Conservation (phyloP, 2,888 invertebrate species). For the Meghimatium bilineatum region DNA sequence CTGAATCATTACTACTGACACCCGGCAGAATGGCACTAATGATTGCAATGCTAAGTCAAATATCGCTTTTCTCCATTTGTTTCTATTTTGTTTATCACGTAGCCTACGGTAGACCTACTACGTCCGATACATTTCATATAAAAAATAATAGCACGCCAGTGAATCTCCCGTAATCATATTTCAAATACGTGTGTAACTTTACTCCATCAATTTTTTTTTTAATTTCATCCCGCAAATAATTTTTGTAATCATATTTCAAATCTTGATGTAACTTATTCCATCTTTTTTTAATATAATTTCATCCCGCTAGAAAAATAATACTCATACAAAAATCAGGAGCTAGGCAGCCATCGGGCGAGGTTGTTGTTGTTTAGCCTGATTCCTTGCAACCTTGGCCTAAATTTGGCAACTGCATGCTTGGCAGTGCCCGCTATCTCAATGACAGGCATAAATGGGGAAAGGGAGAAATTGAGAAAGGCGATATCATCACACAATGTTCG, state of each 20-base stretch:
- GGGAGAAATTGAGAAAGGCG: not conserved
- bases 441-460: not conserved
- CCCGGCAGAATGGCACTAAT: no score
- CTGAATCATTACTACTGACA: no score
- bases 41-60: no score
- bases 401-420: conserved; percentile 33
- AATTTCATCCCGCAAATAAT: no score
- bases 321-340: conserved; percentile 89
- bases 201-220: no score
- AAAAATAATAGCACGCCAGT: no score
- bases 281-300: not conserved
- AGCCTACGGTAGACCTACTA: no score
- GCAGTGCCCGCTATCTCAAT: conserved; percentile 4
- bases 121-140: no score
- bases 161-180: no score
- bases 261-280: not conserved
- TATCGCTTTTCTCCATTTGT: no score
- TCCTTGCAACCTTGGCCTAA: conserved; percentile 41
- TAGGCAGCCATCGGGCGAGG: conserved; percentile 10
- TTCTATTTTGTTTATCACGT: no score
- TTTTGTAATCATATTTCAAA: not conserved
- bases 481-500: not conserved
- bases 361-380: conserved; percentile 34
- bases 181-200: no score
- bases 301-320: conserved; percentile 81